phyloP scores from a whole-genome alignment of 2,888 invertebrate species.

The Sinotaia quadrata region DNA sequence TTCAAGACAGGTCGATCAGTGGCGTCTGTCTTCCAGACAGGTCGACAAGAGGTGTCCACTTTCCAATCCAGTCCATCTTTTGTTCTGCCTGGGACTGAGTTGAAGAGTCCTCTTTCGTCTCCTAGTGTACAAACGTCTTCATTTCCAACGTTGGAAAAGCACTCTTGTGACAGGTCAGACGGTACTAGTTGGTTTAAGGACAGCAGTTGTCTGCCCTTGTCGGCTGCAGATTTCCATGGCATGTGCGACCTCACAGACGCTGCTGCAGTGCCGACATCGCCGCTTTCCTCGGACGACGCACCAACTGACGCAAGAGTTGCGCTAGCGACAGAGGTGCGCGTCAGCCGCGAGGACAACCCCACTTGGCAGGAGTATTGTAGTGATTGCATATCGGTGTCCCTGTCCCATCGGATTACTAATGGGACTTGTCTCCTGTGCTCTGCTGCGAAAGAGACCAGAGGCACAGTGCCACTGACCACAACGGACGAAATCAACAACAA shows the following conservation, averaged over 20 bases:
- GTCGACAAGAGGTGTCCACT: too few relatives aligned
- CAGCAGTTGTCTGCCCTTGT: too few relatives aligned
- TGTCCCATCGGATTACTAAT: neutral
- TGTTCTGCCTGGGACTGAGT: too few relatives aligned
- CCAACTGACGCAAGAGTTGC: neutral
- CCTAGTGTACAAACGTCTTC: too few relatives aligned
- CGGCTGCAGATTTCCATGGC: neutral
- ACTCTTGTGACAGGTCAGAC: too few relatives aligned
- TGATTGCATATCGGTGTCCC: neutral
- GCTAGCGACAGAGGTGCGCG: neutral
- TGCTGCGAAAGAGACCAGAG: neutral
- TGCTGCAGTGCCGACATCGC: too few relatives aligned
- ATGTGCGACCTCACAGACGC: neutral
- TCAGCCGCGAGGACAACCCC: neutral
- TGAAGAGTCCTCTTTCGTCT: too few relatives aligned
- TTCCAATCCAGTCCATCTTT: too few relatives aligned
- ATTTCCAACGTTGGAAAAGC: too few relatives aligned
- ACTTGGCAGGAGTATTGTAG: neutral
- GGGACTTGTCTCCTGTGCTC: conserved; percentile 3
- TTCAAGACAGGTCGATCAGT: neutral
- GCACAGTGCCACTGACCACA: neutral
- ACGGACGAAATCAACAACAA: neutral
- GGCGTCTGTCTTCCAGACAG: too few relatives aligned
- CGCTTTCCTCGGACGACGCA: too few relatives aligned
- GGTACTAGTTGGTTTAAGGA: too few relatives aligned